Evolutionary conservation across 2,797 vertebrate genomes (phyloP).

Genomic region (Selene dorsalis): DNA sequence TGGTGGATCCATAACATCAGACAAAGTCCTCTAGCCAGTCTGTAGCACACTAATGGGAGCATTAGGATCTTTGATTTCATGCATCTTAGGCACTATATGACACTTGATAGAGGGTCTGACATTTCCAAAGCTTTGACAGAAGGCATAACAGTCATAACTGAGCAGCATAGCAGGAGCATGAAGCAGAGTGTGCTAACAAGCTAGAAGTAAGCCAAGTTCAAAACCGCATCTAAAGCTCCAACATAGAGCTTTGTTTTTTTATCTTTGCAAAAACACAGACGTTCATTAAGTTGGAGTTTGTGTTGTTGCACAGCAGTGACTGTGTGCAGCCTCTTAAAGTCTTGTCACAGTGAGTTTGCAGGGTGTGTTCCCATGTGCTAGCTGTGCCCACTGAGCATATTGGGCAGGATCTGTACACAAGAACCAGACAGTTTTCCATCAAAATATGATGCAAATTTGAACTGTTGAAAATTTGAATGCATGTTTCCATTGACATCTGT

Average conservation of each 20-base stretch:
- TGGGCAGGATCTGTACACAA: not conserved
- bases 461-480: no score
- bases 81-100: conserved; percentile 27
- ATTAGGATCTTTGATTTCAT: conserved; percentile 28
- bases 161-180: conserved; percentile 1
- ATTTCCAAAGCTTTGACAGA: conserved; percentile 50
- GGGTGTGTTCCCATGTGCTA: not conserved
- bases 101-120: conserved; percentile 48
- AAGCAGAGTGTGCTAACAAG: not conserved
- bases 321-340: not conserved
- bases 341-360: no score
- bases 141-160: conserved; percentile 16
- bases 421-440: not conserved
- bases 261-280: not conserved
- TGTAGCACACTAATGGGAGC: conserved; percentile 4
- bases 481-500: no score
- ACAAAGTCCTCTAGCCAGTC: not conserved
- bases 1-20: not conserved
- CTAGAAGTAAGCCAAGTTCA: not conserved
- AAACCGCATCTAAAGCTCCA: not conserved
- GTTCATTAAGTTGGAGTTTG: not conserved
- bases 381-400: not conserved
- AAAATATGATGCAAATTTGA: not conserved
- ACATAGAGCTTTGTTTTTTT: not conserved
- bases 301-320: no score